Evolutionary conservation across 1,140 invertebrate species (phyloP).

Genomic region (Harlomillsia oculata): DNA sequence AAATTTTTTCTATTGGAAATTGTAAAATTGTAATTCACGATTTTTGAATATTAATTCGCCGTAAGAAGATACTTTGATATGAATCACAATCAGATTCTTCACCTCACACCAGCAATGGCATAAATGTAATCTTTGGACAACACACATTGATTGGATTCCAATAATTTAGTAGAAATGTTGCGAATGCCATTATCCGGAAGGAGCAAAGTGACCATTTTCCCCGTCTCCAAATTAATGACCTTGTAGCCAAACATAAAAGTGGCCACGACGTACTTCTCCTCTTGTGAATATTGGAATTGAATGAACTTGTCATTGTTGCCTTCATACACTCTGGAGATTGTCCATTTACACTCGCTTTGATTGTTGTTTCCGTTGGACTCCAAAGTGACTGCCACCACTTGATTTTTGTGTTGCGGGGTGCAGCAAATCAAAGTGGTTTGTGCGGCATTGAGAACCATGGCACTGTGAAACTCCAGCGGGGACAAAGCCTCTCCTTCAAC

Average conservation of each 20-base stretch:
- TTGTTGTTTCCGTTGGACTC: conserved; percentile 24
- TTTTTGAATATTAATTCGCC: too few relatives aligned
- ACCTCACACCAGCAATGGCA: conserved; percentile 86
- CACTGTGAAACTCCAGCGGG: conserved; percentile 56
- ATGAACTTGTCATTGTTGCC: conserved; percentile 43
- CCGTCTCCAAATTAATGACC: conserved; percentile 37
- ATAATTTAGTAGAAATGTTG: conserved; percentile 83
- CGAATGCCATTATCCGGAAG: conserved; percentile 74
- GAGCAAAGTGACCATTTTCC: conserved; percentile 54
- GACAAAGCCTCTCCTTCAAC: conserved; percentile 49
- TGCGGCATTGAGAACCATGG: conserved; percentile 35
- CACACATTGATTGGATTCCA: conserved; percentile 80
- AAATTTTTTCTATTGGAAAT: conserved; percentile 68
- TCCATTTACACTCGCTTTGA: conserved; percentile 37
- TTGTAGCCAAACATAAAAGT: conserved; percentile 44
- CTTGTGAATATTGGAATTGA: conserved; percentile 42
- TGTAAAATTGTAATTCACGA: too few relatives aligned
- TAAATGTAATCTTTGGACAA: conserved; percentile 81
- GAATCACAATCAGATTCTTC: too few relatives aligned
- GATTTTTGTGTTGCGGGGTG: conserved; percentile 36
- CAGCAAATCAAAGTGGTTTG: conserved; percentile 40
- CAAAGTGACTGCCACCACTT: conserved; percentile 30
- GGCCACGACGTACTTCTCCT: conserved; percentile 44
- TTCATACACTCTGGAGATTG: conserved; percentile 40
- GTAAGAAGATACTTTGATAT: too few relatives aligned